Conservation (phyloP, 2,797 vertebrate species). For the Tamandua tetradactyla region DNA sequence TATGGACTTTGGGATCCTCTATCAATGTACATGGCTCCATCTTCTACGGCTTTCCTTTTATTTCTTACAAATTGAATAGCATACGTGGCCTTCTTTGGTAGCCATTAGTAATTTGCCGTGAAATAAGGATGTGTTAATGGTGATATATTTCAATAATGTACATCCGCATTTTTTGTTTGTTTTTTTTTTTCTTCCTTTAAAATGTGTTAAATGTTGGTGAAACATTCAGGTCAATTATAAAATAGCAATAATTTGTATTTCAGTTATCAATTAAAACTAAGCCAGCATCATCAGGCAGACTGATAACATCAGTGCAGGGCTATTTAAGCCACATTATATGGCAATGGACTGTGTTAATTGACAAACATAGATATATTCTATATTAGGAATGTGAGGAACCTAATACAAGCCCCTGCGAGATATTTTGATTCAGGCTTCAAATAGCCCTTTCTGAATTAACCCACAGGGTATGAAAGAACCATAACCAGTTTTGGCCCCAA, state of each 20-base stretch:
- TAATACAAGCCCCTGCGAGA: not conserved
- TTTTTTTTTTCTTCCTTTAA: not conserved
- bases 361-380: constrained; percentile 22
- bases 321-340: not conserved
- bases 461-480: not conserved
- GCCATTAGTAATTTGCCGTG: not conserved
- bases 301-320: not conserved
- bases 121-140: not conserved
- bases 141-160: not conserved
- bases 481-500: not conserved
- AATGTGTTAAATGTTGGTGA: constrained; percentile 58
- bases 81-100: not conserved
- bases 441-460: not conserved
- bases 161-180: not conserved
- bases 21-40: not conserved
- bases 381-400: not conserved
- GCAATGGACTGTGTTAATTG: constrained; percentile 39
- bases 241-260: constrained; percentile 55
- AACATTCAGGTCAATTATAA: constrained; percentile 56
- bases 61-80: not conserved
- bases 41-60: not conserved
- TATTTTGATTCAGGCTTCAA: not conserved
- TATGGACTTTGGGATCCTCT: not conserved
- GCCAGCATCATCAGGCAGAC: constrained; percentile 30
- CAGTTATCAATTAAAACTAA: constrained; percentile 70